These are phyloP conservation scores for Colius striatus DNA, from an alignment of 2,113 vertebrate species.

Conservation along the genomic window DNA sequence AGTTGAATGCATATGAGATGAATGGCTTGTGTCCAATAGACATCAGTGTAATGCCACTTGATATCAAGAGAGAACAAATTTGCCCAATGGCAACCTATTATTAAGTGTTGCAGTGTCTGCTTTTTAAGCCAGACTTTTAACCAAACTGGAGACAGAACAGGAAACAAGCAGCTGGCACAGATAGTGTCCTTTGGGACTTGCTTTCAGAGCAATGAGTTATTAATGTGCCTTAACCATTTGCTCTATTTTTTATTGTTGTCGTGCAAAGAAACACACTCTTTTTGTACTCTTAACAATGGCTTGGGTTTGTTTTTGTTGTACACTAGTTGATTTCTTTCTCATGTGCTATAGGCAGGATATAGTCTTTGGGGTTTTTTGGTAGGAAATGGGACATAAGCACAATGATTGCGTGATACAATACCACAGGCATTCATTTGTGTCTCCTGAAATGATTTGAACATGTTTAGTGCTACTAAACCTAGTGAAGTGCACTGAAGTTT, in stretches of 20 bases:
- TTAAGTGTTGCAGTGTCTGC: conserved; percentile 33
- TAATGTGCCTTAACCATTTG: neutral
- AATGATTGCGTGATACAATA: neutral
- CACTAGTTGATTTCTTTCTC: neutral
- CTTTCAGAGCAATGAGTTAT: neutral
- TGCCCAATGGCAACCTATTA: conserved; percentile 25
- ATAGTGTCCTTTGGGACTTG: conserved; percentile 42
- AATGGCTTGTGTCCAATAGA: conserved; percentile 1
- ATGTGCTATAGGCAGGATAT: neutral
- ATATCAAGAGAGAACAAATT: conserved; percentile 2
- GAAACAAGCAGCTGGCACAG: neutral
- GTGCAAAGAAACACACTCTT: neutral
- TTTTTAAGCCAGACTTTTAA: conserved; percentile 40
- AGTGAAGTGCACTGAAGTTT: neutral
- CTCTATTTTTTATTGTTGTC: conserved; percentile 24
- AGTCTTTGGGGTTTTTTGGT: neutral
- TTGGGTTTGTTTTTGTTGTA: neutral
- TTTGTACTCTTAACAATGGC: neutral
- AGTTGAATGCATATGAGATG: neutral
- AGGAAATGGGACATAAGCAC: neutral
- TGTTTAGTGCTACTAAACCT: neutral
- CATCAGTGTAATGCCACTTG: neutral
- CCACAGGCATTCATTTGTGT: neutral
- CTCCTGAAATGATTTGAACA: neutral
- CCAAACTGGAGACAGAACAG: conserved; percentile 26